Base-by-base conservation (phyloP, 2,113 vertebrate genomes). In the Deroptyus accipitrinus region DNA sequence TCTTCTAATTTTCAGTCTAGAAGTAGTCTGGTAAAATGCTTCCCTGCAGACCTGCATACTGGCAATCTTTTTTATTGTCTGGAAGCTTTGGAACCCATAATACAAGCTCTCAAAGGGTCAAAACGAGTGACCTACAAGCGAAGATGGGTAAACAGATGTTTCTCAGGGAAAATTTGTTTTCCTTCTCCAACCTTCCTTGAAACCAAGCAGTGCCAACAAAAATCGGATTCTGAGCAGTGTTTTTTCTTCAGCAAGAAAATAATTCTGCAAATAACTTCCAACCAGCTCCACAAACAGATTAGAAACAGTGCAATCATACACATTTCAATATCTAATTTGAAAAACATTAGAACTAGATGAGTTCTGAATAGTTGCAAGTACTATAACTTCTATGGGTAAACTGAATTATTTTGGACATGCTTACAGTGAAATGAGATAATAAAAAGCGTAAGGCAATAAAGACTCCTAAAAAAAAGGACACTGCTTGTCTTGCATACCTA, bases 61-160 rank as follows among this genome's bases (percentile, higher is more conserved):
- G 2, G 61, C 89, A 68, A 37, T 15, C 3, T 52, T 61, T 86
- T 55, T 67, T 62, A 9, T 13, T 33, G 10, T 24, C 35, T 0
- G 0, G 15, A 90, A 67, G 23, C 51, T 90, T 66, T 66, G 33
- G 49, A 83, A 80, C 4, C 10, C 19, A 19, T 11, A n/a, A 18
- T 19, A 59, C 2, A 17, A 86, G 23, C 13, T 83, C 23, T 7
- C 19, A 88, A 54, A 85, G 19, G 27, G 54, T 83, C 11, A 59
- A 83, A 94, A 61, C 2, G 24, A 83, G 13, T 14, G 11, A 86
- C 7, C 37, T 49, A 23, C 13, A 46, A 44, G 37, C 17, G 74
- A 66, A 72, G 75, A 9, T 0, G 0, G 19, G 25, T 48, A 48
- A 75, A 35, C 4, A 41, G n/a, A 51, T 5, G 8, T 35, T 66